Evolutionary conservation across 2,797 vertebrate species (phyloP).

Genomic region (Xiphorhynchus erythropygius): DNA sequence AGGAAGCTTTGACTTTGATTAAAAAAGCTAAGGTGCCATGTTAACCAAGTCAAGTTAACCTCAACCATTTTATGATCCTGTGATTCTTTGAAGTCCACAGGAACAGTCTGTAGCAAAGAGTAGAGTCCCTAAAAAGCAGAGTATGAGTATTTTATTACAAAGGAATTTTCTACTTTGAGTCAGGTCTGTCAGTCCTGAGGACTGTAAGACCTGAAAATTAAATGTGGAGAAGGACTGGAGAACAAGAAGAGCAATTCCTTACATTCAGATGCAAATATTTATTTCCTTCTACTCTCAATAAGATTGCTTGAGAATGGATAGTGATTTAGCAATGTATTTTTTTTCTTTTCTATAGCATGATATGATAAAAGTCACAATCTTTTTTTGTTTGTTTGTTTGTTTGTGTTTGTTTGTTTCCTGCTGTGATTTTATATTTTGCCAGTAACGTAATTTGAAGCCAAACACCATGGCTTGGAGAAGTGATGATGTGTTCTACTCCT

Average conservation of each 20-base stretch:
- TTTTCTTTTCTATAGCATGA: not conserved
- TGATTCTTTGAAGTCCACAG: not conserved
- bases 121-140: not conserved
- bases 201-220: not conserved
- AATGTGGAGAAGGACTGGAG: not conserved
- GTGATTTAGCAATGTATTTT: not conserved
- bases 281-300: not conserved
- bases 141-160: not conserved
- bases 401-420: not conserved
- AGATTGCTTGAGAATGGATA: not conserved
- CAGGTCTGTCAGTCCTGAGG: not conserved
- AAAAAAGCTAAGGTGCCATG: accelerated
- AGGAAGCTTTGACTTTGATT: not conserved
- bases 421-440: not conserved
- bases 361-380: not conserved
- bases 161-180: not conserved
- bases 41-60: not conserved
- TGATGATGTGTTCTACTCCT: not conserved
- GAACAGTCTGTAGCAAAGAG: not conserved
- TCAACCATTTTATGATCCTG: not conserved
- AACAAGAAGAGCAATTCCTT: not conserved
- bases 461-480: not conserved
- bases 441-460: not conserved
- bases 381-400: not conserved
- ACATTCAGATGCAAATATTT: not conserved